These are phyloP conservation scores for Amblyjoppa fuscipennis DNA, from an alignment of 2,888 invertebrate species.

Conservation along the genomic window DNA sequence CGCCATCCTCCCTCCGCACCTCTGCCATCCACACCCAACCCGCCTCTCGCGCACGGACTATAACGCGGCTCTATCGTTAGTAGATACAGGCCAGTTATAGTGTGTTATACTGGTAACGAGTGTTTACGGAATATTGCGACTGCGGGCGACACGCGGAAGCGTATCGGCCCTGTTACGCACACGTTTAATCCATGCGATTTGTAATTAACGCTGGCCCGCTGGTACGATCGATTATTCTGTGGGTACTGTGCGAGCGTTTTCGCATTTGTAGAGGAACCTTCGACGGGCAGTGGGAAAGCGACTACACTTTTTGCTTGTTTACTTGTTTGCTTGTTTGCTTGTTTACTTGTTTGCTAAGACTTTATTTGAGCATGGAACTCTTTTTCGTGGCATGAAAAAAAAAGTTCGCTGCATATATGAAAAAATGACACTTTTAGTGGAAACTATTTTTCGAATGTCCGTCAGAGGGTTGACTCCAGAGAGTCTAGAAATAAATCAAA, in stretches of 20 bases:
- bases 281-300: too few species aligned
- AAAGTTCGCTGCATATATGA: background rate
- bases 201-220: constrained; percentile 3
- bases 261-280: too few species aligned
- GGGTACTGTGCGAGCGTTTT: too few species aligned
- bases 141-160: constrained; percentile 22
- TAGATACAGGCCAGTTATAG: constrained; percentile 15
- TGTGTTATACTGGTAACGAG: constrained; percentile 25
- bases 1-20: background rate
- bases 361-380: too few species aligned
- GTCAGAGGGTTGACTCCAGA: background rate
- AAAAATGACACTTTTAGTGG: background rate
- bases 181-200: constrained; percentile 14
- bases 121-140: constrained; percentile 6
- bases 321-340: too few species aligned
- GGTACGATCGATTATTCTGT: background rate
- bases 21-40: background rate
- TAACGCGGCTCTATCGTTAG: constrained; percentile 40
- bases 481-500: background rate
- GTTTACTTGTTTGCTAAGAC: too few species aligned
- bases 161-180: constrained; percentile 10
- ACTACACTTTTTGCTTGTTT: too few species aligned
- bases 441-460: background rate
- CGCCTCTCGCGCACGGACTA: constrained; percentile 37
- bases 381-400: too few species aligned